Base-by-base conservation (phyloP, 2,888 invertebrate species). In the Odontothrips loti region DNA sequence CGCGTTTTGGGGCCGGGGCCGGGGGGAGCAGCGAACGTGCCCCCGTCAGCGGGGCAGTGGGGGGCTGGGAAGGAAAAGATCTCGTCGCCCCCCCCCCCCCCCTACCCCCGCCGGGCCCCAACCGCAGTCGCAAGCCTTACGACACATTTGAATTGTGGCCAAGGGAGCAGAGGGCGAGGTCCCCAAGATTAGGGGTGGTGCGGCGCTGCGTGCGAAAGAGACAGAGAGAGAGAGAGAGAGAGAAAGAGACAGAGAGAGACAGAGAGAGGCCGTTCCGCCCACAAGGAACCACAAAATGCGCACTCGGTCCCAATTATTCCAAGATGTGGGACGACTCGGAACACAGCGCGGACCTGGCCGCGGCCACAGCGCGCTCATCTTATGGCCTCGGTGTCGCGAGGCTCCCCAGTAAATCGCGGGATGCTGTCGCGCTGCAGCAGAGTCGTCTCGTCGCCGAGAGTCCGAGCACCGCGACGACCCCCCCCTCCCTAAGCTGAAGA, bases 71-170 rank as follows among this genome's bases (percentile, higher is more conserved):
- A 6, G 34, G 34, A 43, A 6, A 43, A 43, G 2, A 43, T 43
- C 34, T 58, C 58, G 58, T 58, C 58, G 58, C 58, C n/a, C n/a
- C 58, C n/a, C 20, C 58, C n/a, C 20, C 58, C n/a, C 58, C 20
- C 58, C 17, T 51, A 51, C 17, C 12, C 51, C n/a, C n/a, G n/a
- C n/a, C n/a, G n/a, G n/a, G n/a, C n/a, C n/a, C n/a, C n/a, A n/a
- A n/a, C n/a, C n/a, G n/a, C n/a, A n/a, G n/a, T n/a, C 17, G 51
- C 51, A 51, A 51, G 15, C 51, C 51, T 51, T 23, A 27, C 68
- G 68, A 75, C 68, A 75, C 68, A 75, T 75, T 75, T 75, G 68
- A 75, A 75, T 75, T 75, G 68, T 75, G 68, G 68, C 68, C 23
- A 27, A 27, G 68, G 68, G 68, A 75, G 68, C 68, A 75, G 27